phyloP scores from a whole-genome alignment of 2,797 vertebrate genomes.

The Ctenopoma kingsleyae region DNA sequence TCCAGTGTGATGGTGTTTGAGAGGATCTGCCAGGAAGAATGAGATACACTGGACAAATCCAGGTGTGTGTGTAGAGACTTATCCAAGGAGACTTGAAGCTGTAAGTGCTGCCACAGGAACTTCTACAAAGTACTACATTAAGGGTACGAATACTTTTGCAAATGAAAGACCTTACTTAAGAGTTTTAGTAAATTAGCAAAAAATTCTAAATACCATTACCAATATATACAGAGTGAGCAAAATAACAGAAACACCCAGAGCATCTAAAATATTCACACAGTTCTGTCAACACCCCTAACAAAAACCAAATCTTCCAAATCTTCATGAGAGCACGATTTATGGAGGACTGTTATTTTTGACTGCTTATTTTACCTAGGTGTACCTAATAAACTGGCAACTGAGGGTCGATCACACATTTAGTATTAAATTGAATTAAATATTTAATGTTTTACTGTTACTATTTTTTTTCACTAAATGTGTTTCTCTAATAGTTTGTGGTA shows the following conservation, averaged over 20 bases:
- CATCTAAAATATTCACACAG: no score
- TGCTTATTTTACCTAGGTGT: neutral
- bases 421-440: conserved; percentile 31
- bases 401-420: neutral
- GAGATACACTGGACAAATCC: conserved; percentile 2
- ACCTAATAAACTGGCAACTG: neutral
- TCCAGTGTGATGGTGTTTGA: no score
- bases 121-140: neutral
- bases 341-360: neutral
- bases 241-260: no score
- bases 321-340: neutral
- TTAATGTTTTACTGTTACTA: conserved; percentile 28
- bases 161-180: neutral
- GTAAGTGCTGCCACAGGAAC: neutral
- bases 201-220: no score
- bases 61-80: neutral
- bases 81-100: neutral
- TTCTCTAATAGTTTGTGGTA: conserved; percentile 35
- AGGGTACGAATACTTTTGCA: neutral
- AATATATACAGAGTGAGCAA: no score
- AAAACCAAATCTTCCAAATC: neutral
- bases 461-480: conserved; percentile 42
- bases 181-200: no score
- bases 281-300: neutral
- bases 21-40: neutral